Evolutionary conservation across 2,797 vertebrate genomes (phyloP), one percentile per base, ranked within the genome.

Genomic region (Chelon labrosus): DNA sequence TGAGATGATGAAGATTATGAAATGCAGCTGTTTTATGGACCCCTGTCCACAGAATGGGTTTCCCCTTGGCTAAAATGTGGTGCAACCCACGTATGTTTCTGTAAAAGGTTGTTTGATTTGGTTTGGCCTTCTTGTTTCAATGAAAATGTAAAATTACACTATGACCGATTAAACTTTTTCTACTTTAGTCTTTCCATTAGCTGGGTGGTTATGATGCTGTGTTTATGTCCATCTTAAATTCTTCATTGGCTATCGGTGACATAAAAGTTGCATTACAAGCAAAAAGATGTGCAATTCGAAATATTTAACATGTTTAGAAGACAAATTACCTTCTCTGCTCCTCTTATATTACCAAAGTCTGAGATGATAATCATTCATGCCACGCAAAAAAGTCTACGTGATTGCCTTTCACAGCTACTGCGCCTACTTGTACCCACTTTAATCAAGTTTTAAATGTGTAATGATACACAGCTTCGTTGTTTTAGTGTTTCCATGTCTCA

Each of bases 21-120:
- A 70, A 59, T n/a, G 14, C 57, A 77, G 61, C 73, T 72, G 59
- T n/a, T 7, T 51, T 53, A 54, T 41, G 50, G 51, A 70, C 53
- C 38, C 37, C 35, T 62, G 70, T 80, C 25, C 19, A 56, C 42
- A 16, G 13, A 77, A 35, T 8, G 14, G 25, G 51, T 44, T 67
- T 54, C 31, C 52, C 27, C 49, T 59, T 52, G 49, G 39, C 47
- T 44, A n/a, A 62, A 46, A 19, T 17, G 2, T 51, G 38, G 25
- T 41, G 41, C n/a, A 51, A 4, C 20, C 50, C 51, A 44, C 56
- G 16, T 42, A 7, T 31, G 50, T 64, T 69, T 35, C 46, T 50
- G 20, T 59, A n/a, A 65, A 57, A 61, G 13, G 3, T 16, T 68
- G 47, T 59, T 75, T 38, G 22, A 70, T 55, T 37, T 61, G 19